These are phyloP conservation scores for Limnephilus auricula DNA, from an alignment of 2,888 invertebrate species.

Conservation along the genomic window DNA sequence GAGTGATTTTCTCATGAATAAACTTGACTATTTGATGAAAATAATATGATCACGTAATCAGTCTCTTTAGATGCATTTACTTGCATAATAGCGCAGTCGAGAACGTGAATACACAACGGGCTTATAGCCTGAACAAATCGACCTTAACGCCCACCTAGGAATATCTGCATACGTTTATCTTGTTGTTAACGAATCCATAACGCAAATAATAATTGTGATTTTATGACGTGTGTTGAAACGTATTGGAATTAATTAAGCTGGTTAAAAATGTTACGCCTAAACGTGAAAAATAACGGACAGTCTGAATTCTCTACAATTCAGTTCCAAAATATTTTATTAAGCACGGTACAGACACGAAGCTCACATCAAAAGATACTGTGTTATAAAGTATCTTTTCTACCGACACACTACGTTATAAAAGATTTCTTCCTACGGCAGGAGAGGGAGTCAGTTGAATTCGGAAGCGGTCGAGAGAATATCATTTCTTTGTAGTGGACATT, in stretches of 20 bases:
- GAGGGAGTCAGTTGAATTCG: too few relatives aligned
- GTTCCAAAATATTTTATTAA: too few relatives aligned
- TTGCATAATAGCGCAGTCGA: not conserved
- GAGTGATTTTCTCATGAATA: not conserved
- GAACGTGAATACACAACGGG: not conserved
- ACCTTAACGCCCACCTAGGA: conserved; percentile 13
- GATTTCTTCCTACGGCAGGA: too few relatives aligned
- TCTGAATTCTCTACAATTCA: too few relatives aligned
- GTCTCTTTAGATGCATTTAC: not conserved
- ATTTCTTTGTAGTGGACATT: too few relatives aligned
- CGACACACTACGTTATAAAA: too few relatives aligned
- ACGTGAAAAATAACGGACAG: too few relatives aligned
- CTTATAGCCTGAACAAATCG: conserved; percentile 7
- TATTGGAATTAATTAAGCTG: not conserved
- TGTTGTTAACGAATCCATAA: not conserved
- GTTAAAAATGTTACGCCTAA: not conserved
- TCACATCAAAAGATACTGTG: too few relatives aligned
- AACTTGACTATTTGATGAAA: conserved; percentile 1
- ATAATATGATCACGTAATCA: not conserved
- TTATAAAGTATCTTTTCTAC: too few relatives aligned
- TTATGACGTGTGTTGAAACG: not conserved
- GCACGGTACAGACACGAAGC: too few relatives aligned
- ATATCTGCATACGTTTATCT: conserved; percentile 21
- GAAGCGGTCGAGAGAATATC: too few relatives aligned
- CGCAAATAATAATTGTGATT: not conserved